Evolutionary conservation across 1,140 invertebrate species (phyloP).

Genomic region (Drosophila kikkawai): DNA sequence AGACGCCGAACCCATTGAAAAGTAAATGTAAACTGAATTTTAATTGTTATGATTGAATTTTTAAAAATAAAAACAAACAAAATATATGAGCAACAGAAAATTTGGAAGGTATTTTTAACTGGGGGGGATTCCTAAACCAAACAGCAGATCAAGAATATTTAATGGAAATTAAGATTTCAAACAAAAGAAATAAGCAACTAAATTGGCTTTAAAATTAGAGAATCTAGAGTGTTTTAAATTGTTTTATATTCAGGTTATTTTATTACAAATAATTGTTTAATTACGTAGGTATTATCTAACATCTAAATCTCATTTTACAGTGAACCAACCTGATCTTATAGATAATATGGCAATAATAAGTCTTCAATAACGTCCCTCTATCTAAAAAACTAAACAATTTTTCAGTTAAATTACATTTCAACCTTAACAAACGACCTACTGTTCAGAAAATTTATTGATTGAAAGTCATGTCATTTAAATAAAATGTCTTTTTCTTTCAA

Average conservation of each 20-base stretch:
- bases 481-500: background rate
- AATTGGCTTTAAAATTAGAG: too few relatives aligned
- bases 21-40: constrained; percentile 44
- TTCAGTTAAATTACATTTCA: too few relatives aligned
- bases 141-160: too few relatives aligned
- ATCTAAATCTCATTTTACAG: too few relatives aligned
- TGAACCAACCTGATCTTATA: too few relatives aligned
- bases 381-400: background rate
- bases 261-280: too few relatives aligned
- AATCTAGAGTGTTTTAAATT: too few relatives aligned
- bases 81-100: constrained; percentile 25
- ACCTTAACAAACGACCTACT: too few relatives aligned
- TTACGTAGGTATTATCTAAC: too few relatives aligned
- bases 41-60: constrained; percentile 78
- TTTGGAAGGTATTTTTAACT: background rate
- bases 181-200: too few relatives aligned
- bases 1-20: constrained; percentile 27
- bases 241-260: too few relatives aligned
- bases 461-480: background rate
- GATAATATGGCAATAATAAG: background rate
- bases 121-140: background rate
- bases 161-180: too few relatives aligned
- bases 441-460: background rate
- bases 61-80: constrained; percentile 57
- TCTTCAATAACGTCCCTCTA: background rate